phyloP scores from a whole-genome alignment of 2,888 invertebrate species.

The Lasioglossum leucozonium region DNA sequence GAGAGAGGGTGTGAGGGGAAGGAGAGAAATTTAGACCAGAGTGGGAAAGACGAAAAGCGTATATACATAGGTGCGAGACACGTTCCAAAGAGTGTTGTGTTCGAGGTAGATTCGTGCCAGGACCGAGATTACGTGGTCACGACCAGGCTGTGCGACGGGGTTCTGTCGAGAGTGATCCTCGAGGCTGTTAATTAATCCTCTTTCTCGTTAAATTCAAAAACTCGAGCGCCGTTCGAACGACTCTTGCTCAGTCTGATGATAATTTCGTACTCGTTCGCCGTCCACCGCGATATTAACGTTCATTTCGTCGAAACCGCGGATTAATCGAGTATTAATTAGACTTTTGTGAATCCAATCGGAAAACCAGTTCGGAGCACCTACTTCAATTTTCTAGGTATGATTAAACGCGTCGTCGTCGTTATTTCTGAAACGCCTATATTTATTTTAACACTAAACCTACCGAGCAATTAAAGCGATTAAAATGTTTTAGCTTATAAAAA shows the following conservation, averaged over 20 bases:
- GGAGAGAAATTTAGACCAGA: neutral
- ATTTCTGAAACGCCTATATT: neutral
- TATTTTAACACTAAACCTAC: too few species aligned
- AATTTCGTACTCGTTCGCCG: too few species aligned
- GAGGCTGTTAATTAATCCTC: neutral
- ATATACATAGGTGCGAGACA: neutral
- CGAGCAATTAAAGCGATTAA: too few species aligned
- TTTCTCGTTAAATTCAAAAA: neutral
- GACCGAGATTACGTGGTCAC: slow-evolving; percentile 59
- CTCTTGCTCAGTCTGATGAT: neutral
- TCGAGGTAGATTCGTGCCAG: slow-evolving; percentile 59
- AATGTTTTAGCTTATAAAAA: too few species aligned
- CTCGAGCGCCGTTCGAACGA: neutral
- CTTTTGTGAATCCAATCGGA: too few species aligned
- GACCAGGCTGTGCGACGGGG: slow-evolving; percentile 70
- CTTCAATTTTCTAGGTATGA: neutral
- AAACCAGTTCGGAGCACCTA: neutral
- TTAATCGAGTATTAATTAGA: too few species aligned
- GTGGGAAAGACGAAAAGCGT: neutral
- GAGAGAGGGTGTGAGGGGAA: too few species aligned
- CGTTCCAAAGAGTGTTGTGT: slow-evolving; percentile 26
- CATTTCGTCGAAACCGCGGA: neutral
- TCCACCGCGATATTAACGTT: neutral
- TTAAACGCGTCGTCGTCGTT: neutral
- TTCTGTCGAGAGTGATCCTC: slow-evolving; percentile 36